These are phyloP conservation scores for Cryptoprocta ferox DNA, from an alignment of 2,797 vertebrate species.

Conservation along the genomic window DNA sequence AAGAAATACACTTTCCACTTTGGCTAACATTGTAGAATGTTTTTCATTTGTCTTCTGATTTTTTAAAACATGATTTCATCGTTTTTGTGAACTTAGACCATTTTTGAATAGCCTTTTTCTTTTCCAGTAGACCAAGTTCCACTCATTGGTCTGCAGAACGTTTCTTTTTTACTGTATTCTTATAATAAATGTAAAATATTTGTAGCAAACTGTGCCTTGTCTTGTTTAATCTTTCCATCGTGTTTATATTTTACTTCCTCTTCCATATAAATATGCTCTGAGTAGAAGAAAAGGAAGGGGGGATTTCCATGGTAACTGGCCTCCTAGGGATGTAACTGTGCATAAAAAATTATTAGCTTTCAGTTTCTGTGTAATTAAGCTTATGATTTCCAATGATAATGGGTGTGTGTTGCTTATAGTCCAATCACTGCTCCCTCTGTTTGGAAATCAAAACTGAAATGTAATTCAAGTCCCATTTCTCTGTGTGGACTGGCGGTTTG, in stretches of 20 bases:
- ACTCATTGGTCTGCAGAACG: constrained; percentile 82
- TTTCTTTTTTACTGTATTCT: constrained; percentile 88
- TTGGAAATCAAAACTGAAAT: constrained; percentile 16
- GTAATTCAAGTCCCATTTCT: constrained; percentile 11
- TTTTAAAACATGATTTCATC: constrained; percentile 75
- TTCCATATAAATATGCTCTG: constrained; percentile 60
- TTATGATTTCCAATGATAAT: constrained; percentile 57
- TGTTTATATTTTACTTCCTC: constrained; percentile 60
- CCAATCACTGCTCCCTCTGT: neutral
- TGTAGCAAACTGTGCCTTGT: constrained; percentile 80
- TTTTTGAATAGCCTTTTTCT: constrained; percentile 81
- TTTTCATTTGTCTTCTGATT: constrained; percentile 78
- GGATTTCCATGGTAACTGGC: constrained; percentile 50
- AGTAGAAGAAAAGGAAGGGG: constrained; percentile 51
- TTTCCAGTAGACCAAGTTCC: constrained; percentile 84
- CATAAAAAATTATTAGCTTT: constrained; percentile 68
- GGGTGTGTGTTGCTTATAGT: constrained; percentile 1
- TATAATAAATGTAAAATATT: constrained; percentile 91
- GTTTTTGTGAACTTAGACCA: constrained; percentile 80
- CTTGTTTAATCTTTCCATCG: constrained; percentile 69
- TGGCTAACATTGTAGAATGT: constrained; percentile 82
- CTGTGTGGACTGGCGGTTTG: neutral
- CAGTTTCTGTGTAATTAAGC: constrained; percentile 68
- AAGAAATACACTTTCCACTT: constrained; percentile 82
- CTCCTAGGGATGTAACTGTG: constrained; percentile 49